A percentile compares a stretch with the other conserved stretches of the same genome.
Conservation (phyloP, 2,113 vertebrate genomes). For the Hypocryptadius cinnamomeus region DNA sequence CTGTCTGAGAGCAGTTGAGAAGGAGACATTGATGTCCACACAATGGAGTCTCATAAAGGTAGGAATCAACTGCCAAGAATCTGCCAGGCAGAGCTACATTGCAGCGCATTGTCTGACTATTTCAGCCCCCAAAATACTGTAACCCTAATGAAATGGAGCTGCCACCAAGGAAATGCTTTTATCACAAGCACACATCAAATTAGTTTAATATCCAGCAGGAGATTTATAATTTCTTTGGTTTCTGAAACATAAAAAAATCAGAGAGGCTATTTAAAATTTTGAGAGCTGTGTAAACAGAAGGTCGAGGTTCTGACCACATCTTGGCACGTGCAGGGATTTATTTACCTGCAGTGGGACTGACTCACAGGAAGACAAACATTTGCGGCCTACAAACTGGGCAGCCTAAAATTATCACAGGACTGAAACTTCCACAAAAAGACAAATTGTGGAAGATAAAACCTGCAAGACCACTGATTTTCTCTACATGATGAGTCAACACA, state of each 20-base stretch:
- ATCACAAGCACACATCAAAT: neutral
- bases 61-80: conserved; percentile 30
- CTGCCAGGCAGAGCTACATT: conserved; percentile 25
- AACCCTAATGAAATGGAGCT: neutral
- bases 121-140: neutral
- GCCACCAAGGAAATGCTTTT: neutral
- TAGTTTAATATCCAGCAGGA: neutral
- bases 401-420: neutral
- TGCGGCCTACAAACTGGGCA: neutral
- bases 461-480: neutral
- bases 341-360: neutral
- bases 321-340: rapidly evolving
- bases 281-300: neutral
- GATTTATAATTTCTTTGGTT: neutral
- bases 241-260: neutral
- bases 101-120: neutral
- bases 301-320: neutral
- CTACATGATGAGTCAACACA: neutral
- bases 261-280: neutral
- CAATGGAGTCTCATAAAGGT: conserved; percentile 41
- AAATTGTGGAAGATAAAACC: neutral
- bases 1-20: neutral
- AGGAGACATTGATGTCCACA: conserved; percentile 34
- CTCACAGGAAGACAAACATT: neutral
- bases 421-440: neutral